Evolutionary conservation across 2,113 vertebrate genomes (phyloP), one percentile per base, ranked within the genome.

Genomic region (Phoenicopterus ruber): DNA sequence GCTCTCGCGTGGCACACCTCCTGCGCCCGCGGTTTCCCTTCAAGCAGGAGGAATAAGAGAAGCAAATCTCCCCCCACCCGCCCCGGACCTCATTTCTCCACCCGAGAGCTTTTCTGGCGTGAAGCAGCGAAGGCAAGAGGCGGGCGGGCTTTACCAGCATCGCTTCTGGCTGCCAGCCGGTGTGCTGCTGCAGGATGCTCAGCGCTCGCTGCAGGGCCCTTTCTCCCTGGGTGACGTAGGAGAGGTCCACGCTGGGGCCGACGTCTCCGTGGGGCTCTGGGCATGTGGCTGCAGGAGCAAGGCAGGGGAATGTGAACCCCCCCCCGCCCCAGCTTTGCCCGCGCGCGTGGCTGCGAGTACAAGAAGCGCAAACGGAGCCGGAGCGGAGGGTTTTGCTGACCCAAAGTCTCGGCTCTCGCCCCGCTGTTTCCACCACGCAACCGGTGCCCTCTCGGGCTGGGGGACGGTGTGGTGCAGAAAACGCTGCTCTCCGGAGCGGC

Each of bases 191-290:
- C 66, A 98, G 78, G 82, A 98, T 98, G 13, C 93, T 36, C 26
- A 98, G 97, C 2, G 98, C 98, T 59, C 36, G 90, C 52, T 90
- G 94, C 94, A 98, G 97, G 22, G 98, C 98, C 4, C 71, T 94
- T 36, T 97, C 94, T 12, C 98, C 98, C 79, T 98, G 98, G 63
- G 80, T 93, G 47, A 97, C 50, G 46, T 97, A 98, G 29, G 86
- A 91, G 31, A 95, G 28, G 26, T 98, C 97, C 92, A 24, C 40
- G 62, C 63, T 65, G 86, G 34, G n/a, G 20, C 17, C 38, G 42
- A 21, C 1, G 3, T 32, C 66, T 44, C 65, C 3, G 1, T 34
- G 4, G 2, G 32, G 38, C 5, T 82, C 58, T 6, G 86, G 79
- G 34, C n/a, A 19, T 12, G 24, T 2, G 14, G 52, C 97, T 97